Percentiles rank a stretch among this genome's conserved stretches.
These are phyloP conservation scores for Epirrhoe tristata DNA, from an alignment of 2,888 invertebrate species.

Conservation along the genomic window DNA sequence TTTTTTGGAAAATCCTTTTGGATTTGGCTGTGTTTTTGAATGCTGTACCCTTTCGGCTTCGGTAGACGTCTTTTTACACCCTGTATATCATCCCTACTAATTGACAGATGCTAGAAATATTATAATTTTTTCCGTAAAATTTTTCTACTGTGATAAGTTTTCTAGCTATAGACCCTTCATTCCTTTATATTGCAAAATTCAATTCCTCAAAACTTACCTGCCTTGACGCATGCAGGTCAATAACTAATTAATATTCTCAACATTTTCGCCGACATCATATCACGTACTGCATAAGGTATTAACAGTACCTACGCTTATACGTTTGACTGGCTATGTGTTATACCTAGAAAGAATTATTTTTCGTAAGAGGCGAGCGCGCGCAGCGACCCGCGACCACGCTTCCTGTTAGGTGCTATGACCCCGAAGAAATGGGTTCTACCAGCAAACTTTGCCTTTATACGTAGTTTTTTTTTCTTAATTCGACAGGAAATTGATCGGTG, in stretches of 20 bases:
- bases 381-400: constrained; percentile 80
- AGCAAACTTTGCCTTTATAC: constrained; percentile 69
- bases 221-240: neutral
- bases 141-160: too few relatives aligned
- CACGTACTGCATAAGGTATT: constrained; percentile 44
- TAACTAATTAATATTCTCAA: constrained; percentile 39
- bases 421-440: constrained; percentile 77
- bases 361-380: constrained; percentile 76
- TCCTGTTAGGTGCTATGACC: constrained; percentile 85
- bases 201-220: neutral
- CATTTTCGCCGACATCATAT: constrained; percentile 42
- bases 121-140: too few relatives aligned
- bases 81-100: too few relatives aligned
- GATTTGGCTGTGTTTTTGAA: too few relatives aligned
- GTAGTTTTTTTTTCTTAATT: constrained; percentile 65
- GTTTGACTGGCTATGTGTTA: constrained; percentile 70
- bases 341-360: constrained; percentile 79
- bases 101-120: too few relatives aligned
- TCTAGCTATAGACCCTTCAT: too few relatives aligned
- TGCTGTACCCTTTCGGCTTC: too few relatives aligned
- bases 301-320: constrained; percentile 53
- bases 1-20: too few relatives aligned
- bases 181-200: neutral
- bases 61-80: too few relatives aligned
- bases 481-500: constrained; percentile 80